Evolutionary conservation across 1,140 invertebrate species (phyloP), one percentile per base, ranked within the genome.

Genomic region (Pentalonia nigronervosa): DNA sequence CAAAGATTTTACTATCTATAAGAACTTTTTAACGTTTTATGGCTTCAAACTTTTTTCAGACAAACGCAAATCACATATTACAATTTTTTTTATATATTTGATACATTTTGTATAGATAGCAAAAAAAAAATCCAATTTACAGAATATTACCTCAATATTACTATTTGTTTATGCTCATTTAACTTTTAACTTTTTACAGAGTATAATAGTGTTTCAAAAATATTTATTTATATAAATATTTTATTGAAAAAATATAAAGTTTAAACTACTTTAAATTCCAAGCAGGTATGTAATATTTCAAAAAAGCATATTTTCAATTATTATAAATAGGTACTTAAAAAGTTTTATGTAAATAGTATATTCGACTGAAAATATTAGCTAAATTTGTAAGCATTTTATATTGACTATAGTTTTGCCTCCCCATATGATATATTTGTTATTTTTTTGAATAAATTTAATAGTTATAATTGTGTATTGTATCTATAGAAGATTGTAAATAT

Each of bases 11-110:
- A 50, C 30, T 50, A 36, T 36, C 17, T 34, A 20, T 36, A 89
- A 89, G 87, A 89, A 89, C 87, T 89, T 89, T 89, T 89, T 53
- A 89, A 89, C 48, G 8, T 53, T 88, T 50, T 89, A 89, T 53
- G 21, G 48, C 48, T 53, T 53, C 47, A 21, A 89, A 89, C n/a
- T 53, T 53, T 89, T 89, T 53, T 30, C 84, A 47, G 45, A 87
- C 36, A 84, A 84, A 84, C 36, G 23, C 41, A 84, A 84, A 84
- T 84, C 83, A 41, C 83, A 36, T 83, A 21, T 36, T 36, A 83
- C 17, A 34, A 36, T 36, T 83, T 83, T 76, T 84, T 84, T 84
- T 84, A 41, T 45, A 84, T 8, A 84, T 84, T 84, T 84, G 83
- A 45, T 84, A 20, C 17, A 76, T 76, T n/a, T 84, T 84, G 83